These are phyloP conservation scores for Engraulis encrasicolus DNA, from an alignment of 2,113 vertebrate genomes.

Conservation along the genomic window DNA sequence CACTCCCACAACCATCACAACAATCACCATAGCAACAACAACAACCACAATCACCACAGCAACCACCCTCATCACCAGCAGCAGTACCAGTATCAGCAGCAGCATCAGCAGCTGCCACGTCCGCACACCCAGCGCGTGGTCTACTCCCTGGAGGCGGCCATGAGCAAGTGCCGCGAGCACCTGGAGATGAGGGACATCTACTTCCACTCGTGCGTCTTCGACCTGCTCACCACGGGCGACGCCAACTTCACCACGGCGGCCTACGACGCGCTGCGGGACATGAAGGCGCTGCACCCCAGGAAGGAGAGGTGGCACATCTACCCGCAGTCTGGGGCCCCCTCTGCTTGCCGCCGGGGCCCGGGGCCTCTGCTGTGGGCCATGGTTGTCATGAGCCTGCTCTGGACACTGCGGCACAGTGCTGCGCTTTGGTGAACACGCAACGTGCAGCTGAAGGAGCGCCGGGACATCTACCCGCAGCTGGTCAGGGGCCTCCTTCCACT, in stretches of 20 bases:
- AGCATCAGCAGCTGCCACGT: slow-evolving; percentile 31
- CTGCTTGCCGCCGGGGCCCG: neutral
- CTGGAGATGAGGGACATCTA: slow-evolving; percentile 92
- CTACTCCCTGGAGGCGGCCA: slow-evolving; percentile 82
- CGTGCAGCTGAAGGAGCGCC: too few species aligned
- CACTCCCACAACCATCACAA: neutral
- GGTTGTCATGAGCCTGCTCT: slow-evolving; percentile 67
- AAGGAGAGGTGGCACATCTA: slow-evolving; percentile 91
- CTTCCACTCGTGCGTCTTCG: slow-evolving; percentile 94
- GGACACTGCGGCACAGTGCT: slow-evolving; percentile 60
- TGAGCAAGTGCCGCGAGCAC: slow-evolving; percentile 84
- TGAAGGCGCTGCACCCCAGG: slow-evolving; percentile 88
- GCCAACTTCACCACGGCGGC: slow-evolving; percentile 92
- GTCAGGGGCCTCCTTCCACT: too few species aligned
- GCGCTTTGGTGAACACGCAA: slow-evolving; percentile 73
- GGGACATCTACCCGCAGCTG: too few species aligned
- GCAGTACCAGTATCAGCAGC: slow-evolving; percentile 54
- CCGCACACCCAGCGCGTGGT: slow-evolving; percentile 48
- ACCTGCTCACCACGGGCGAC: slow-evolving; percentile 94
- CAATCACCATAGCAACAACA: neutral
- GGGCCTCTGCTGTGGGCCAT: slow-evolving; percentile 42
- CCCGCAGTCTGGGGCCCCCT: slow-evolving; percentile 64
- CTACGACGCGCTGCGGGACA: slow-evolving; percentile 88
- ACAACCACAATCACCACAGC: neutral
- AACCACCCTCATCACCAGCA: neutral